phyloP scores from a whole-genome alignment of 37 sponge, comb jelly and placozoan genomes.

The Diacarnus erythraeanus region DNA sequence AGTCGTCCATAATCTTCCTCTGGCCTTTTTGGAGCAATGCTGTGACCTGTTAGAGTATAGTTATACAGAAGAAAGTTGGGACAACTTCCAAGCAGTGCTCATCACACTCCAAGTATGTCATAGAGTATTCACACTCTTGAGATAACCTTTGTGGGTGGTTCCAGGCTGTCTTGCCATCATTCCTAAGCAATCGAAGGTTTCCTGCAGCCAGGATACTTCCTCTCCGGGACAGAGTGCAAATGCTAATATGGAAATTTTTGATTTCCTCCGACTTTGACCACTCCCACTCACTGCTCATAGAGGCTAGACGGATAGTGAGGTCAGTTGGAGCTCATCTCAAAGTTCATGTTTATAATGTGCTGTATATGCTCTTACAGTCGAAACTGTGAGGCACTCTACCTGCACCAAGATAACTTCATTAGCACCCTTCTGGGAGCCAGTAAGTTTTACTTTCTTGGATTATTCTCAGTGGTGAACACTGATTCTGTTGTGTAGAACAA shows the following conservation, averaged over 20 bases:
- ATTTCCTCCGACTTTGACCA: neutral
- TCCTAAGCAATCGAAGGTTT: slow-evolving; percentile 10
- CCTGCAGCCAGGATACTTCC: slow-evolving; percentile 4
- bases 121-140: neutral
- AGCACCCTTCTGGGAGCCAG: slow-evolving; percentile 31
- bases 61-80: slow-evolving; percentile 27
- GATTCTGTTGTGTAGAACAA: neutral
- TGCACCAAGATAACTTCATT: slow-evolving; percentile 28
- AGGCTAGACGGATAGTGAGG: slow-evolving; percentile 39
- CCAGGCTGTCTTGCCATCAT: slow-evolving; percentile 49
- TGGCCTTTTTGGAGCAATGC: slow-evolving; percentile 58
- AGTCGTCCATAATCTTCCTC: slow-evolving; percentile 40
- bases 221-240: slow-evolving; percentile 26
- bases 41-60: slow-evolving; percentile 42
- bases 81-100: slow-evolving; percentile 37
- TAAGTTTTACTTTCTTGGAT: neutral
- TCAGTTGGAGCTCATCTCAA: neutral
- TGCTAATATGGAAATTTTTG: slow-evolving; percentile 32
- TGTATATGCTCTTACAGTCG: slow-evolving; percentile 4
- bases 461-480: neutral
- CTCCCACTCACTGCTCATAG: slow-evolving; percentile 19
- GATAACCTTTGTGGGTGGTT: no score
- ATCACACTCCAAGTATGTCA: slow-evolving; percentile 55
- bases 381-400: slow-evolving; percentile 37
- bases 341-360: neutral